These are phyloP conservation scores for Spea multiplicata DNA, from an alignment of 2,113 vertebrate species.

Conservation along the genomic window DNA sequence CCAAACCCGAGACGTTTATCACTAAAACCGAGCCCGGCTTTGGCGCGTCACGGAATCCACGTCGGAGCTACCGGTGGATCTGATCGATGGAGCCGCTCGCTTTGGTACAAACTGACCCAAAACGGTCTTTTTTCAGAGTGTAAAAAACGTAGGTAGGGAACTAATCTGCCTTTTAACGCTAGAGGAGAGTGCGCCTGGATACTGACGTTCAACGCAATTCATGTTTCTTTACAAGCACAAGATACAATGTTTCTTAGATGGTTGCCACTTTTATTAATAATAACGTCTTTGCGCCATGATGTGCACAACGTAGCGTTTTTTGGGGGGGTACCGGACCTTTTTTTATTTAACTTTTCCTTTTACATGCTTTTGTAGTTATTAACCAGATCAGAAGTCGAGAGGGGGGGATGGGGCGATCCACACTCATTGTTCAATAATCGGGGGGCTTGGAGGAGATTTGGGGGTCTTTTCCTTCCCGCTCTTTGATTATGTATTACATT, in stretches of 20 bases:
- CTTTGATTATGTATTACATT: background rate
- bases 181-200: too few species aligned
- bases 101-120: background rate
- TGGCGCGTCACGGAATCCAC: too few species aligned
- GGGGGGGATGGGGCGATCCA: too few species aligned
- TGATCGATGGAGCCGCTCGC: background rate
- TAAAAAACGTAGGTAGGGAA: too few species aligned
- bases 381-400: background rate
- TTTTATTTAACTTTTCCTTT: background rate
- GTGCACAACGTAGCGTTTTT: background rate
- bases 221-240: too few species aligned
- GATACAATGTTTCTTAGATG: too few species aligned
- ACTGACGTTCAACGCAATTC: too few species aligned
- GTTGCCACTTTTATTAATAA: too few species aligned
- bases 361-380: background rate
- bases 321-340: background rate
- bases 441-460: background rate
- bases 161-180: too few species aligned
- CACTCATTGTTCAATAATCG: background rate
- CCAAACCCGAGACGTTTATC: constrained; percentile 43
- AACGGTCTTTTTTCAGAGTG: too few species aligned
- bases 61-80: background rate
- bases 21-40: background rate
- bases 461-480: too few species aligned
- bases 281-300: constrained; percentile 35